Evolutionary conservation across 1,140 invertebrate genomes (phyloP), one percentile per base, ranked within the genome.

Genomic region (Lineus longissimus): DNA sequence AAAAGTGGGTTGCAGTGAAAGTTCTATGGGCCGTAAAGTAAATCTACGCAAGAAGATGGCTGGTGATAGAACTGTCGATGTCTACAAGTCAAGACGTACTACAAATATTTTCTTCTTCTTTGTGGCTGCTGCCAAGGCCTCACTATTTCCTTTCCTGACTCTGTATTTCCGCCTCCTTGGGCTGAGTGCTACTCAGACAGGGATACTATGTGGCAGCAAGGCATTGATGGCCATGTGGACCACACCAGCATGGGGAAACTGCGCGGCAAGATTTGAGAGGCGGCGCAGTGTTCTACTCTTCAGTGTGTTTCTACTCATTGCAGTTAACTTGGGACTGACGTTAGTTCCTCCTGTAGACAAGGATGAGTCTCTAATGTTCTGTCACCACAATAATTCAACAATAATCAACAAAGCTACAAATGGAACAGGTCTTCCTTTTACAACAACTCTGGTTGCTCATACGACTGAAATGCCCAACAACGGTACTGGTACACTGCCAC

Each of bases 91-190:
- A 36, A 4, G 33, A 36, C 33, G 33, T 36, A 36, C 33, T 36
- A 36, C 75, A 55, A 78, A 80, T 56, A 56, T 75, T 15, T 80
- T 75, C 63, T 70, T 74, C 55, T 71, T 80, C 43, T 73, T 77
- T 23, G 72, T 75, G 58, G 67, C 76, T 61, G 76, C 74, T n/a
- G 73, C 68, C 22, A 77, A 77, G 67, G 68, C 74, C 36, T 75
- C 73, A 54, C 63, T 80, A 13, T 61, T 80, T 22, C 78, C 78
- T 41, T 80, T 78, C 63, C 66, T 80, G 23, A 75, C 78, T 19
- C 55, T 80, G 17, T 78, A 75, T 57, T 72, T 76, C n/a, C 70
- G 76, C 33, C 56, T 72, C 2, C 40, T 80, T 23, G 78, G 78
- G 56, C 64, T 80, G 23, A 66, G 66, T 51, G 74, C 78, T 2